These are phyloP conservation scores for Hippocampus abdominalis DNA, from an alignment of 2,113 vertebrate species.

Conservation along the genomic window DNA sequence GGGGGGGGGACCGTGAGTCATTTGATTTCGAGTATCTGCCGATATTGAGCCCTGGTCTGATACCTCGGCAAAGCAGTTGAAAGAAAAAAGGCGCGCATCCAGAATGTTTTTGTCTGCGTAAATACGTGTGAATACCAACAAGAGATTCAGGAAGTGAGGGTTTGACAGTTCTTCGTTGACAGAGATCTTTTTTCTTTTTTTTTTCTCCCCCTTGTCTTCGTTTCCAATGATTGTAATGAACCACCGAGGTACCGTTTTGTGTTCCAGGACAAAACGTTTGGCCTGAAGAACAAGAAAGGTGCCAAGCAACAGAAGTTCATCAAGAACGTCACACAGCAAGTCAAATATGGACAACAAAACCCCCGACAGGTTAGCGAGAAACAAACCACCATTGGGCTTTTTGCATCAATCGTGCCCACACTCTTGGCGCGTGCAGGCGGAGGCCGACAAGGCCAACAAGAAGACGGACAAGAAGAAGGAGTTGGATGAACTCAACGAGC, in stretches of 20 bases:
- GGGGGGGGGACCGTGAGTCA: no score
- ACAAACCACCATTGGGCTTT: background rate
- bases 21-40: no score
- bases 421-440: slow-evolving; percentile 34
- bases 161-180: background rate
- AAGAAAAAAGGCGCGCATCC: no score
- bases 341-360: slow-evolving; percentile 89
- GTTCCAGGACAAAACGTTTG: slow-evolving; percentile 94
- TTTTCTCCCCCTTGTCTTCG: background rate
- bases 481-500: slow-evolving; percentile 90
- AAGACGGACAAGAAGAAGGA: slow-evolving; percentile 97
- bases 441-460: slow-evolving; percentile 79
- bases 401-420: background rate
- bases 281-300: slow-evolving; percentile 97
- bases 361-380: slow-evolving; percentile 75
- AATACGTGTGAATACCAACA: background rate
- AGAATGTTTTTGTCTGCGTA: background rate
- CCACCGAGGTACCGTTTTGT: background rate
- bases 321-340: slow-evolving; percentile 94
- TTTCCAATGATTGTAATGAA: background rate
- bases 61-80: no score
- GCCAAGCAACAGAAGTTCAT: slow-evolving; percentile 98
- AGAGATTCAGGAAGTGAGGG: background rate
- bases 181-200: background rate
- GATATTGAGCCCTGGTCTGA: background rate